These are phyloP conservation scores for Osedax fenrisi DNA, from an alignment of 2,888 invertebrate genomes.

Conservation along the genomic window DNA sequence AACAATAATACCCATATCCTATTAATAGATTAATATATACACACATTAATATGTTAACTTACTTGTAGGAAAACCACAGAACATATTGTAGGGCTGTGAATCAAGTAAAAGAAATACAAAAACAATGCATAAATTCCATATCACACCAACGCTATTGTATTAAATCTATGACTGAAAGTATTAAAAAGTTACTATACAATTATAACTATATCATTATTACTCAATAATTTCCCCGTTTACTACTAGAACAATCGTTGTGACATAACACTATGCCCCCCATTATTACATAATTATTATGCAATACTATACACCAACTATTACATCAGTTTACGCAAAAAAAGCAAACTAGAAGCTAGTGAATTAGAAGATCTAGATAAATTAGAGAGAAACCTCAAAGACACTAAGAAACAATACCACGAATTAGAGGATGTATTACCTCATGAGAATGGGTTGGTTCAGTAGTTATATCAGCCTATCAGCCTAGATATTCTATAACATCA, in stretches of 20 bases:
- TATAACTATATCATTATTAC: not conserved
- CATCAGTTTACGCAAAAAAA: not conserved
- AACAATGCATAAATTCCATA: constrained; percentile 71
- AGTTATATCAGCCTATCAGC: too few relatives aligned
- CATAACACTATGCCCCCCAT: not conserved
- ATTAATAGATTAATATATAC: too few relatives aligned
- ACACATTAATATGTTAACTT: too few relatives aligned
- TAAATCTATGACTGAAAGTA: constrained; percentile 64
- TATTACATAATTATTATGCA: constrained; percentile 10
- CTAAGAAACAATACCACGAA: constrained; percentile 74
- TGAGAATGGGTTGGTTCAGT: constrained; percentile 60
- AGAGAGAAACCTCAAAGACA: constrained; percentile 67
- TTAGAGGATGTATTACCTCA: constrained; percentile 86
- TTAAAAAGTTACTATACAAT: constrained; percentile 57
- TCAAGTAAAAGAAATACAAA: constrained; percentile 68
- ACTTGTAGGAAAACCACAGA: constrained; percentile 69
- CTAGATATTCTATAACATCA: too few relatives aligned
- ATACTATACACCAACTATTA: too few relatives aligned
- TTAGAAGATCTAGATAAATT: constrained; percentile 54
- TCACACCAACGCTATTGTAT: constrained; percentile 82
- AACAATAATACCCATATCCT: not conserved
- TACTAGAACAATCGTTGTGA: not conserved
- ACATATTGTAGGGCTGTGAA: constrained; percentile 73
- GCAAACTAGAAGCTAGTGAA: constrained; percentile 39
- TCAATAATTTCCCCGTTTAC: not conserved